Evolutionary conservation across 2,797 vertebrate genomes (phyloP).

Genomic region (Spatula clypeata): DNA sequence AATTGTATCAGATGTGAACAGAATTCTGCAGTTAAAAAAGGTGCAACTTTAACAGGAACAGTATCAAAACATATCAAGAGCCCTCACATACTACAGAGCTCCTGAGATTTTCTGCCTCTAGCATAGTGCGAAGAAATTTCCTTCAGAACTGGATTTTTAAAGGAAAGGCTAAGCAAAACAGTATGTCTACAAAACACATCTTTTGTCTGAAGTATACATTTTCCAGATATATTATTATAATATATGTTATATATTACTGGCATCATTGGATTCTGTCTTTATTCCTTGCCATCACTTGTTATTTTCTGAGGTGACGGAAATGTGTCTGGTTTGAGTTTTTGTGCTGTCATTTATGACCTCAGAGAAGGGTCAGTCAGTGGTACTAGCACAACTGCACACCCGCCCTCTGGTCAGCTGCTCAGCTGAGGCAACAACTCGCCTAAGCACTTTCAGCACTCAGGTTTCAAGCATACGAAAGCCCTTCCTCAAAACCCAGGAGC

Average conservation of each 20-base stretch:
- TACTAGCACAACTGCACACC: background rate
- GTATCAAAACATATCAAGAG: background rate
- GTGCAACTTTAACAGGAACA: background rate
- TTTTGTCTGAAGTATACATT: accelerated
- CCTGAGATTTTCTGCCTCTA: background rate
- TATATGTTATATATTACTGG: background rate
- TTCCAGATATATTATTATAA: background rate
- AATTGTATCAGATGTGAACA: background rate
- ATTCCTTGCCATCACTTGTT: background rate
- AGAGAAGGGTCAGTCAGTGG: background rate
- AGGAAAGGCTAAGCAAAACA: background rate
- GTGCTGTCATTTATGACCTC: background rate
- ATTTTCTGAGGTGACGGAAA: background rate
- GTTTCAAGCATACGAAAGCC: background rate
- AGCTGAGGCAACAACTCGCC: background rate
- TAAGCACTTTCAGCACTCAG: background rate
- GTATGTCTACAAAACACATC: background rate
- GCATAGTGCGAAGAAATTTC: background rate
- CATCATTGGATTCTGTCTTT: background rate
- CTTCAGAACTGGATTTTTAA: background rate
- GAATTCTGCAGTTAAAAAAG: background rate
- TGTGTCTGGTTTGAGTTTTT: background rate
- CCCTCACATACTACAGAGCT: background rate
- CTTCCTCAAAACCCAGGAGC: accelerated
- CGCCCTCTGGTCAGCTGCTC: background rate